Evolutionary conservation across 2,797 vertebrate species (phyloP).

Genomic region (Peromyscus nudipes): DNA sequence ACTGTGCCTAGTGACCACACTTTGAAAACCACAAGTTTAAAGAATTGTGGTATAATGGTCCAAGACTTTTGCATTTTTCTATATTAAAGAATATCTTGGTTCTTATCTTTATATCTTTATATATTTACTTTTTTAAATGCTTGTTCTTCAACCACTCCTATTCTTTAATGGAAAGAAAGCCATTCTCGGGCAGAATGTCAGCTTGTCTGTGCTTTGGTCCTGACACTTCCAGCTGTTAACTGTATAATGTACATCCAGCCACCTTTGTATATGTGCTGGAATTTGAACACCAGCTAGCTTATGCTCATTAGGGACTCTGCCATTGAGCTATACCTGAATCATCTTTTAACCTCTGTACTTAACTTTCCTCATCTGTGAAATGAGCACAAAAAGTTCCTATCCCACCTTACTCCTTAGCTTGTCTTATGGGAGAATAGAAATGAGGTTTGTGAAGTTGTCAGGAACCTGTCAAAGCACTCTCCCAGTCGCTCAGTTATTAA

Average conservation of each 20-base stretch:
- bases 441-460: background rate
- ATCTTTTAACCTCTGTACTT: background rate
- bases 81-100: background rate
- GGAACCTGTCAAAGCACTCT: background rate
- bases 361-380: background rate
- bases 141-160: background rate
- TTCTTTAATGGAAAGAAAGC: conserved; percentile 5
- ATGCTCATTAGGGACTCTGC: background rate
- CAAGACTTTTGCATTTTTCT: background rate
- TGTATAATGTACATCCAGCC: background rate
- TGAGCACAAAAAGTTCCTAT: background rate
- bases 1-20: background rate
- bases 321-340: background rate
- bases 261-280: background rate
- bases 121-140: background rate
- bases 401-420: background rate
- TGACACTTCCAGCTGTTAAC: background rate
- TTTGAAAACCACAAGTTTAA: background rate
- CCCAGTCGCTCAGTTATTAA: background rate
- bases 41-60: background rate
- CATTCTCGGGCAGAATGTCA: background rate
- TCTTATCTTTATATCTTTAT: background rate
- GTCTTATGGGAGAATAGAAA: background rate
- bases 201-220: background rate
- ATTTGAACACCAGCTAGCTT: background rate